Base-by-base conservation (phyloP, 2,113 vertebrate species). In the Delphinapterus leucas region DNA sequence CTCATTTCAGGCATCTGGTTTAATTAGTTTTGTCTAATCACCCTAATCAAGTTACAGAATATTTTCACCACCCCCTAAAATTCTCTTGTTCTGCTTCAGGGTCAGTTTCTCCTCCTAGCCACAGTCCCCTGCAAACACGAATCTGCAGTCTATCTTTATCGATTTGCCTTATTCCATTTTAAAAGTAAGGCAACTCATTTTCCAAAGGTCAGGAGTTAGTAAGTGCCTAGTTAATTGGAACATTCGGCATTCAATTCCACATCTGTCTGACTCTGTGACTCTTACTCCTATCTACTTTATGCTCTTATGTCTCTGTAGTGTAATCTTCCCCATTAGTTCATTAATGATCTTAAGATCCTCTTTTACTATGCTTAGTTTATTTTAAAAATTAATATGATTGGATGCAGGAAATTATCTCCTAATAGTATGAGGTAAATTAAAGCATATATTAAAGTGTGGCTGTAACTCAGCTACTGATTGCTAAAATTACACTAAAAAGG, bases 381-480 rank as follows among this genome's bases (percentile, higher is more conserved):
- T 95, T 91, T 93, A 88, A 47, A n/a, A 96, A 81, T 85, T 71
- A 82, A 71, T 73, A 44, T 26, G 84, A 84, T n/a, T 31, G n/a
- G 8, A 61, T 74, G 4, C 67, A 63, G 25, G 6, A 85, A 49
- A 5, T 41, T 77, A 49, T 68, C 20, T 88, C 12, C 23, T 47
- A 49, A 41, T 41, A 90, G 3, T 28, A 11, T 61, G 36, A 60
- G 20, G 3, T 47, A 8, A 63, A 60, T 87, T 93, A 86, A 63
- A 76, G 41, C 7, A 61, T 53, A 68, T 74, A 68, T 28, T 81
- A 26, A 88, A 17, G 1, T 31, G 5, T 82, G 8, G 23, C 6
- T 91, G 31, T 31, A 82, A 81, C 13, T 77, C 25, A 58, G 44
- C 33, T 68, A n/a, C 1, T 8, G 41, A 71, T 80, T 28, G 8